Percentiles rank a stretch among this genome's conserved stretches.
phyloP scores from a whole-genome alignment of 2,113 vertebrate species.

The Phoxinus phoxinus region DNA sequence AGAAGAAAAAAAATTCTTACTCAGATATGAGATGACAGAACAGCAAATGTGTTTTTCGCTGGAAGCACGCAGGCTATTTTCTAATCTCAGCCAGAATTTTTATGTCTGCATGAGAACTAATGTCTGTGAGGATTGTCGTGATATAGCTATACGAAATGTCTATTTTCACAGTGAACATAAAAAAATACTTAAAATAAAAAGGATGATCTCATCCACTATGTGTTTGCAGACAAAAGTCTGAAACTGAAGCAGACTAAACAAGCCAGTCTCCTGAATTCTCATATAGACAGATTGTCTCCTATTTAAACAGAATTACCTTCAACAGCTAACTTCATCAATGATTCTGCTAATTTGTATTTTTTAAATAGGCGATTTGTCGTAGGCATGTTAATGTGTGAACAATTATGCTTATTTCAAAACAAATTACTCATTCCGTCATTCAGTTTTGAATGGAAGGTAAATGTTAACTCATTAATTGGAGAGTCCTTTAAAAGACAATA shows the following conservation, averaged over 20 bases:
- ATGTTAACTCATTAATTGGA: constrained; percentile 38
- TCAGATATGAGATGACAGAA: constrained; percentile 6
- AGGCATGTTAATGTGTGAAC: constrained; percentile 17
- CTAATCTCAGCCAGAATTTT: neutral
- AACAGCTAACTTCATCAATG: neutral
- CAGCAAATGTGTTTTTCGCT: constrained; percentile 18
- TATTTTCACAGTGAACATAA: neutral
- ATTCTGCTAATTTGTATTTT: constrained; percentile 11
- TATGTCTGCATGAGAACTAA: neutral
- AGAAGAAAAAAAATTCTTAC: neutral
- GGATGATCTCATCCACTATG: constrained; percentile 3
- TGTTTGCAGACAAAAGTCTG: neutral
- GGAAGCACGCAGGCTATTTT: neutral
- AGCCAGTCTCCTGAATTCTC: neutral
- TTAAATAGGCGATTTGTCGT: constrained; percentile 6
- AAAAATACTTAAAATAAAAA: neutral
- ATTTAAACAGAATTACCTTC: neutral
- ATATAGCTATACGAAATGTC: neutral
- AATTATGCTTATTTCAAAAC: constrained; percentile 29
- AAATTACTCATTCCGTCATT: constrained; percentile 28
- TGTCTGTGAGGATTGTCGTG: neutral
- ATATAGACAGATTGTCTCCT: neutral
- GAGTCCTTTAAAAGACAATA: constrained; percentile 29
- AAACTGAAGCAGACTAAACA: neutral
- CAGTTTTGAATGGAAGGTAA: constrained; percentile 25